Conservation (phyloP, 1,140 invertebrate genomes). For the Listronotus oregonensis region DNA sequence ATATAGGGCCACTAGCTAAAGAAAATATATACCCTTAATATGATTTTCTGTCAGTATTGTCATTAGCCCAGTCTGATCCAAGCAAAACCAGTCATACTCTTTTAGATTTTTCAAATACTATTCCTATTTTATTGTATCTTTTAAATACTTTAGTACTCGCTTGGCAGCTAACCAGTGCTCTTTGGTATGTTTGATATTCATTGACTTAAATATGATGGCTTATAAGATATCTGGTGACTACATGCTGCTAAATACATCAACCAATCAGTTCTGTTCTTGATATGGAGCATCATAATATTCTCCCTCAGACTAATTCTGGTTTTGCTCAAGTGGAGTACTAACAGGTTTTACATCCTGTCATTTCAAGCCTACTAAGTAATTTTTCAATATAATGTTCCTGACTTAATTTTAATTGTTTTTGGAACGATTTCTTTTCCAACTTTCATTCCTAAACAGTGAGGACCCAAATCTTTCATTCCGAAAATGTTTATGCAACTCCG, state of each 20-base stretch:
- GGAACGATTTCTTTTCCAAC: slow-evolving; percentile 48
- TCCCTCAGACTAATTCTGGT: slow-evolving; percentile 28
- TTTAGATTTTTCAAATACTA: slow-evolving; percentile 23
- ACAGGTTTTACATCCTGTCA: slow-evolving; percentile 51
- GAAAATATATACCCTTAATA: slow-evolving; percentile 48
- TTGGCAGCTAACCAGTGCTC: slow-evolving; percentile 30
- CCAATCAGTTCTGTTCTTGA: slow-evolving; percentile 36
- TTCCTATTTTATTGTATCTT: slow-evolving; percentile 29
- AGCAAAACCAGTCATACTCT: slow-evolving; percentile 37
- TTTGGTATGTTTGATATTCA: slow-evolving; percentile 33
- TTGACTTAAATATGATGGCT: slow-evolving; percentile 31
- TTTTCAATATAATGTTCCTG: slow-evolving; percentile 52
- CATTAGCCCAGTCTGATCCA: slow-evolving; percentile 54
- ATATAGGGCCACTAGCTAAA: slow-evolving; percentile 37
- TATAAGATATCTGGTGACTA: slow-evolving; percentile 34
- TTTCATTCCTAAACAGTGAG: slow-evolving; percentile 45
- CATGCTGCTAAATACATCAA: slow-evolving; percentile 33
- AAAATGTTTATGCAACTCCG: slow-evolving; percentile 39
- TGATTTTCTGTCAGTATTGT: slow-evolving; percentile 48
- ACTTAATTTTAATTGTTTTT: slow-evolving; percentile 46
- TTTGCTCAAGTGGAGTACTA: slow-evolving; percentile 48
- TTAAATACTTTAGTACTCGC: slow-evolving; percentile 34
- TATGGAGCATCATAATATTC: slow-evolving; percentile 39
- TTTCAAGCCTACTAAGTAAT: slow-evolving; percentile 50
- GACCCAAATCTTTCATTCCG: slow-evolving; percentile 47